Evolutionary conservation across 2,888 invertebrate species (phyloP), one percentile per base, ranked within the genome.

Genomic region (Thera obeliscata): DNA sequence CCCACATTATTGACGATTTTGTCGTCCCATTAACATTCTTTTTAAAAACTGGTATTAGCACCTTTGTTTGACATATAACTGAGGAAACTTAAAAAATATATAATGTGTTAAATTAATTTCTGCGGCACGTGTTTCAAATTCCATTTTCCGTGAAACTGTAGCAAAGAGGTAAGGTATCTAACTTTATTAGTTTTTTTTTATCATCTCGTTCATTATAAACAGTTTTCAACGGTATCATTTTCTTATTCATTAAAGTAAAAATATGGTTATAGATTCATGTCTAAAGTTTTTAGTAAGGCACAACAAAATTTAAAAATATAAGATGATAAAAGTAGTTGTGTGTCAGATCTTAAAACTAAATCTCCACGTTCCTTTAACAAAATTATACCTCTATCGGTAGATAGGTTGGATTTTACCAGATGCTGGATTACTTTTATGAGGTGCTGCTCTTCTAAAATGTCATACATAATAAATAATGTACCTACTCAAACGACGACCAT

Each of bases 21-120:
- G 78, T 67, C 74, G 77, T 70, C 76, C 80, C 78, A 83, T 85
- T 84, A 82, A 81, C 81, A 85, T 84, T 86, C 72, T 84, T 85
- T 81, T 65, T 70, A 76, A 77, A 79, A 83, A 82, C 81, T 77
- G 74, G 82, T 82, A 76, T 75, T 73, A 72, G 75, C 73, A 75
- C 55, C 38, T 60, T 61, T 46, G 58, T 61, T 61, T 72, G 69
- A 54, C 66, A 52, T 55, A 49, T 66, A 64, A 71, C 70, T 70
- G 56, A 54, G 64, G 49, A 49, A 1, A 49, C 7, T 22, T 7
- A 56, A 56, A 36, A 38, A 56, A n/a, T 22, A 22, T 22, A 22
- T 8, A 33, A 52, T 8, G 12, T 33, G 33, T 33, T 8, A 52
- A 52, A 52, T 33, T 33, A 33, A 52, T 52, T 52, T 52, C 52